Percentiles rank a stretch among this genome's conserved stretches.
These are phyloP conservation scores for Myathropa florea DNA, from an alignment of 2,888 invertebrate species.

Conservation along the genomic window DNA sequence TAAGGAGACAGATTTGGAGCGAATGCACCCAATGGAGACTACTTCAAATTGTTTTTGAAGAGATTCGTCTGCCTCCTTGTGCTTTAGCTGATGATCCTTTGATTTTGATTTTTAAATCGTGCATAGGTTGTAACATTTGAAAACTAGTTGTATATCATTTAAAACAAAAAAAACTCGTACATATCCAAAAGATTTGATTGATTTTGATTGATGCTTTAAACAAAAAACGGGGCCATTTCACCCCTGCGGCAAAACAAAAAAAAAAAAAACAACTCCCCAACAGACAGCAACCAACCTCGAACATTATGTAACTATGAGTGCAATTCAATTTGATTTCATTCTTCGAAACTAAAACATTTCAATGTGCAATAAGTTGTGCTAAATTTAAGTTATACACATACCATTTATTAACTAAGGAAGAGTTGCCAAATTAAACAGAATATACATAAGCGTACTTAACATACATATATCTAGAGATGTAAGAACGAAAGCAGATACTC, in stretches of 20 bases:
- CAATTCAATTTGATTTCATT: constrained; percentile 18
- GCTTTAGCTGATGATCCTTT: too few species aligned
- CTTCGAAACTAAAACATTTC: constrained; percentile 36
- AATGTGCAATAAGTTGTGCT: constrained; percentile 71
- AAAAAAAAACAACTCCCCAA: too few species aligned
- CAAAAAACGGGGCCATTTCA: too few species aligned
- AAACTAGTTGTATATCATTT: neutral
- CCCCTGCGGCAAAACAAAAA: too few species aligned
- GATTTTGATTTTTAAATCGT: neutral
- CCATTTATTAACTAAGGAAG: constrained; percentile 43
- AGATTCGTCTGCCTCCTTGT: too few species aligned
- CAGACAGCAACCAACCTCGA: neutral
- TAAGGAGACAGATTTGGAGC: too few species aligned
- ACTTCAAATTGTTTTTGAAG: too few species aligned
- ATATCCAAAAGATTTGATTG: neutral
- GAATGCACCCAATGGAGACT: too few species aligned
- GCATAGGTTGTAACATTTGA: neutral
- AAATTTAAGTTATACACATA: constrained; percentile 63
- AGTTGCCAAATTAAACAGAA: constrained; percentile 56
- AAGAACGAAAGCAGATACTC: constrained; percentile 11
- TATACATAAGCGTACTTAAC: constrained; percentile 30
- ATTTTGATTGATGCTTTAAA: neutral
- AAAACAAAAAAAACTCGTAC: neutral
- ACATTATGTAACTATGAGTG: neutral
- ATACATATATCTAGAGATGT: constrained; percentile 40